Conservation (phyloP, 2,888 invertebrate species). For the Cordylochernes scorpioides region DNA sequence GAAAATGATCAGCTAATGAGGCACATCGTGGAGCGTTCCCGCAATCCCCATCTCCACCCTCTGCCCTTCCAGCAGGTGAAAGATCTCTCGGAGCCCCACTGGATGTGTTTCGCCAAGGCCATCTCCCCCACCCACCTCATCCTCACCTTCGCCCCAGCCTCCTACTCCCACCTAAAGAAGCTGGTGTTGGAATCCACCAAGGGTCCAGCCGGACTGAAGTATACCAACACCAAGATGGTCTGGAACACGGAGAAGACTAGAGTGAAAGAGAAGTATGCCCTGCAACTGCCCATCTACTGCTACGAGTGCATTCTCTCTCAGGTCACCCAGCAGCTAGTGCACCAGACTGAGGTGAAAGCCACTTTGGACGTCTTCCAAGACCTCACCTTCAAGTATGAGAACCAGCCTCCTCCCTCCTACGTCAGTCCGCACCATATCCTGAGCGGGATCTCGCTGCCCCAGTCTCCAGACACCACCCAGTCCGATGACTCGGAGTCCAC, state of each 20-base stretch:
- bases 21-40: no score
- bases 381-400: slow-evolving; percentile 17
- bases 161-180: slow-evolving; percentile 25
- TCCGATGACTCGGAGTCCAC: no score
- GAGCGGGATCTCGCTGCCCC: no score
- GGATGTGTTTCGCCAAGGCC: slow-evolving; percentile 40
- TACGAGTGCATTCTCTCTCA: slow-evolving; percentile 36
- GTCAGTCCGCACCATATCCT: no score
- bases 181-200: slow-evolving; percentile 13
- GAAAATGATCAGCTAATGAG: no score
- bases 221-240: no score
- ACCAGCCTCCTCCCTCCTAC: no score
- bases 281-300: slow-evolving; percentile 37
- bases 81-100: slow-evolving; percentile 23
- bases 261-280: no score
- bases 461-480: no score
- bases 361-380: slow-evolving; percentile 19
- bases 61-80: slow-evolving; percentile 1
- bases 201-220: no score
- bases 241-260: no score
- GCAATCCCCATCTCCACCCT: no score
- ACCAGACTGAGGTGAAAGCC: slow-evolving; percentile 16
- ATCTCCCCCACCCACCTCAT: slow-evolving; percentile 34
- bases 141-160: slow-evolving; percentile 36
- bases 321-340: slow-evolving; percentile 25